Evolutionary conservation across 2,888 invertebrate species (phyloP), one percentile per base, ranked within the genome.

Genomic region (Aleiodes alternator): DNA sequence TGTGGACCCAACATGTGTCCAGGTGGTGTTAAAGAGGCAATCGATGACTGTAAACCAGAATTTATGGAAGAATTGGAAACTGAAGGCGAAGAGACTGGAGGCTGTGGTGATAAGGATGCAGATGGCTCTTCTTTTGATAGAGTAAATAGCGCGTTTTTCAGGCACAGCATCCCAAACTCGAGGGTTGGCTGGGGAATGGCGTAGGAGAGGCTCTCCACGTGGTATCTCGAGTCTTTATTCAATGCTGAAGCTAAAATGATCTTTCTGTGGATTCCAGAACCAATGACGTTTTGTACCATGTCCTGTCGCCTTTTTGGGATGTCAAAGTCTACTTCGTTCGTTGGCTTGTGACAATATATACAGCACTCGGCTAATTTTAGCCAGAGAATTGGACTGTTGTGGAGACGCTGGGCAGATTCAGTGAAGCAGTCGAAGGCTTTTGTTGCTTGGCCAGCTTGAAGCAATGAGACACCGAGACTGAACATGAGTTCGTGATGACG

Each of bases 331-430:
- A 90, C 86, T 82, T 92, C 92, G 84, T 94, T 94, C 59, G 90
- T 92, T 79, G 90, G 90, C 85, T 93, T 93, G 83, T 94, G 92
- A 84, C 92, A 92, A 83, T 92, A 93, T 59, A 97, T 95, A 88
- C 97, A 97, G 86, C 98, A 97, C 90, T 98, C 98, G 0, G 98
- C 97, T 84, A 98, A 91, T 83, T 98, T 92, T 75, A 97, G 91
- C 98, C 98, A 99, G 55, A 98, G 92, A 73, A 96, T 92, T 4
- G 98, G 96, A 90, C 97, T 98, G 82, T 95, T 94, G 78, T 96
- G 96, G 85, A 95, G 96, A 75, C 95, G 93, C 8, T 96, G 94
- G 0, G 96, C 94, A 3, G 96, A 96, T 88, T 97, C 95, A 12
- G 96, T 93, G 57, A 98, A 92, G 88, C 96, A 97, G 85, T 97